Evolutionary conservation across 2,888 invertebrate species (phyloP).

Genomic region (Unio delphinus): DNA sequence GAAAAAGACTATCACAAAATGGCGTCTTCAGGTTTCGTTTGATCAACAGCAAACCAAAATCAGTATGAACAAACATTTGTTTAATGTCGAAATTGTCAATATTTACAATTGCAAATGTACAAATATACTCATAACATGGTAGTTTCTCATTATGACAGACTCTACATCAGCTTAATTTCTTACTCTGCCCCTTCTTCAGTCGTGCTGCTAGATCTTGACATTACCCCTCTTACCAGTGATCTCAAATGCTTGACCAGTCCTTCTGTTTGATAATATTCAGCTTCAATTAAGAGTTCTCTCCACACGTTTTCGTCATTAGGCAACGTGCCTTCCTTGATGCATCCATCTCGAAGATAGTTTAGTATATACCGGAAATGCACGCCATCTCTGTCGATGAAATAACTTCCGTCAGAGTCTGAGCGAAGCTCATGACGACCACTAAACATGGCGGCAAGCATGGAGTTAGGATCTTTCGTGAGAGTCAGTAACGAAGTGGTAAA

Average conservation of each 20-base stretch:
- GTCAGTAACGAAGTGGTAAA: conserved; percentile 63
- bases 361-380: conserved; percentile 62
- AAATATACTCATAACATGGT: too few relatives aligned
- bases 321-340: conserved; percentile 61
- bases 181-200: too few relatives aligned
- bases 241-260: conserved; percentile 54
- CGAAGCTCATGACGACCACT: conserved; percentile 61
- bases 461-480: conserved; percentile 54
- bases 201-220: conserved; percentile 30
- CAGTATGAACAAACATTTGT: too few relatives aligned
- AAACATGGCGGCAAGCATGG: conserved; percentile 66
- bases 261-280: conserved; percentile 60
- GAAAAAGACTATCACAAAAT: too few relatives aligned
- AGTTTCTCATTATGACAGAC: too few relatives aligned
- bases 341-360: conserved; percentile 62
- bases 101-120: too few relatives aligned
- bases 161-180: too few relatives aligned
- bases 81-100: too few relatives aligned
- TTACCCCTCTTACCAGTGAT: conserved; percentile 29
- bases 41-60: too few relatives aligned
- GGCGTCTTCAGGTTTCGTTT: too few relatives aligned
- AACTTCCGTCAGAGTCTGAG: conserved; percentile 60
- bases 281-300: conserved; percentile 60
- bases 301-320: conserved; percentile 53
- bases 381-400: conserved; percentile 65